Base-by-base conservation (phyloP, 2,888 invertebrate genomes). In the Thecophora atra region DNA sequence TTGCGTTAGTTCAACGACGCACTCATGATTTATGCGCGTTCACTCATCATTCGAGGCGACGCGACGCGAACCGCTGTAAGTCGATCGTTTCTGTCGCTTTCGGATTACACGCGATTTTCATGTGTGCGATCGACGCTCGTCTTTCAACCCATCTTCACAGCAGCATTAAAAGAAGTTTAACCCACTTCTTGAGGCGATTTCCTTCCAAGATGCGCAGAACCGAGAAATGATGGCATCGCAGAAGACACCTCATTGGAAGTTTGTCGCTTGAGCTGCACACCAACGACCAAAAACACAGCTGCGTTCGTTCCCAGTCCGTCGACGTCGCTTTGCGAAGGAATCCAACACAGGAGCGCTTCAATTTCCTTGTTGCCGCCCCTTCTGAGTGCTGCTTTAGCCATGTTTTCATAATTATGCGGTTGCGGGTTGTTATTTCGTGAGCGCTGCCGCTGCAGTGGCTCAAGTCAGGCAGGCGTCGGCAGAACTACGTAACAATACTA, bases 1-100 rank as follows among this genome's bases (percentile, higher is more conserved):
- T 58, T 70, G 74, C n/a, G n/a, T n/a, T n/a, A n/a, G n/a, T n/a
- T 66, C 72, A 47, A 26, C 42, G 69, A 28, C 69, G 52, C 37
- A 17, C 30, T 52, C 51, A 70, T 80, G 82, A 80, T 80, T 82
- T 82, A 80, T 82, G 81, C 74, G 76, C 78, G 77, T 74, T 76
- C 56, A 65, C 65, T 65, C 6, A 2, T 37, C 11, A 8, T 37
- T 37, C 37, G 37, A 37, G 37, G 7, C 37, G n/a, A n/a, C n/a
- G n/a, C n/a, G n/a, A n/a, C n/a, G n/a, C n/a, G n/a, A n/a, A n/a
- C n/a, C n/a, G n/a, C 11, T 37, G 37, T 11, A 37, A 8, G 37
- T 2, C 1, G 37, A 37, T 37, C 2, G 37, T 8, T 37, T 44
- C 44, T 7, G 44, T 44, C 44, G 44, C 13, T 44, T 44, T 7